phyloP scores from a whole-genome alignment of 2,888 invertebrate species.

The Mycalesis mineus region DNA sequence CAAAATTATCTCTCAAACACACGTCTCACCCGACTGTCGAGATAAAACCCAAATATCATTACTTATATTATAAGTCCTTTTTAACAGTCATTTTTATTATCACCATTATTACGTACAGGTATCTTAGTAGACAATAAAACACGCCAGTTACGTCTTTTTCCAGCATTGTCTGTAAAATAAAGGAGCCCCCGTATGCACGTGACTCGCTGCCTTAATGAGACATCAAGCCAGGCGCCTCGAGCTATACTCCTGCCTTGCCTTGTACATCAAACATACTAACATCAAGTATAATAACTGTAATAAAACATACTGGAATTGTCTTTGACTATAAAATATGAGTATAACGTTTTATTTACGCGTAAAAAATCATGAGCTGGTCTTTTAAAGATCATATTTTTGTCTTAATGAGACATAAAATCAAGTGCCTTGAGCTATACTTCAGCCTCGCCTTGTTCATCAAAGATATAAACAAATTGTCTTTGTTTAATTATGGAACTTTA shows the following conservation, averaged over 20 bases:
- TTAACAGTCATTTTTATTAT: not conserved
- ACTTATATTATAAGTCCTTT: not conserved
- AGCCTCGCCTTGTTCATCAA: no score
- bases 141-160: not conserved
- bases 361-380: no score
- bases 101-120: not conserved
- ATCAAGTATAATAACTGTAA: no score
- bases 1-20: not conserved
- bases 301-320: no score
- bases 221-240: not conserved
- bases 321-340: no score
- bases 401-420: no score
- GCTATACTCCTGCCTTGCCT: not conserved
- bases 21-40: not conserved
- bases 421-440: no score
- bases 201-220: not conserved
- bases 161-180: slow-evolving; percentile 2
- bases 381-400: no score
- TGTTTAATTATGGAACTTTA: no score
- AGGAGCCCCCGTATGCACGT: not conserved
- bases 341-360: no score
- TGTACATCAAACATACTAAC: no score
- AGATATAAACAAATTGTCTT: no score
- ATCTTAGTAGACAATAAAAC: not conserved
- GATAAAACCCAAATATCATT: not conserved